Base-by-base conservation (phyloP, 2,113 vertebrate genomes). In the Poecilia latipinna region DNA sequence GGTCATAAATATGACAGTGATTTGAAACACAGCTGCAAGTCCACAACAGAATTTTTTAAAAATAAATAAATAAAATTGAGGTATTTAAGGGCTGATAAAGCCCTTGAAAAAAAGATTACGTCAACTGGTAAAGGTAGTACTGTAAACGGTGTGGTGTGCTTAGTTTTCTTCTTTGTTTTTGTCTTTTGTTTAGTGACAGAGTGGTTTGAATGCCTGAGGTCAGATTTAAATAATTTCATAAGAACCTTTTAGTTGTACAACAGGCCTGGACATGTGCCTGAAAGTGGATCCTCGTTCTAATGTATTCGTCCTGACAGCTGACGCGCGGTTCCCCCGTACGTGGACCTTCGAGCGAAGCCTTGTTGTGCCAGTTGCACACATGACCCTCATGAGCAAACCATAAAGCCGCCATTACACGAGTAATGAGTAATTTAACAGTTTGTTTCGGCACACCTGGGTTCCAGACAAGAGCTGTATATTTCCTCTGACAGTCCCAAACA, bases 351-450 rank as follows among this genome's bases (percentile, higher is more conserved):
- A 74, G 39, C 78, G 76, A 83, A 87, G 90, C 75, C 83, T 83
- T 64, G 74, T 81, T 76, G 87, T 68, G 87, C 77, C 74, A 22
- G 65, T 39, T 65, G 70, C 83, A 79, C 82, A 87, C 78, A 78
- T 83, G 90, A 90, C 90, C 90, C 88, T 65, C 82, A 80, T 28
- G 82, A 89, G 77, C 61, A 61, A 89, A 88, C 88, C 88, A 82
- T 89, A 89, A 89, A 91, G 85, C 80, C 87, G 79, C 88, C 82
- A 91, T 93, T 90, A 90, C 77, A 88, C 83, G 88, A 93, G 87
- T 91, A 92, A 93, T 93, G 92, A 92, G 83, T 88, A 92, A 92
- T 92, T 91, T 90, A 93, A 91, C 92, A 91, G 88, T 91, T 91
- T 88, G 82, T 87, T 86, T 89, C 86, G 42, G 85, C 91, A 90